Conservation (phyloP, 2,888 invertebrate genomes). For the Apotomis betuletana region DNA sequence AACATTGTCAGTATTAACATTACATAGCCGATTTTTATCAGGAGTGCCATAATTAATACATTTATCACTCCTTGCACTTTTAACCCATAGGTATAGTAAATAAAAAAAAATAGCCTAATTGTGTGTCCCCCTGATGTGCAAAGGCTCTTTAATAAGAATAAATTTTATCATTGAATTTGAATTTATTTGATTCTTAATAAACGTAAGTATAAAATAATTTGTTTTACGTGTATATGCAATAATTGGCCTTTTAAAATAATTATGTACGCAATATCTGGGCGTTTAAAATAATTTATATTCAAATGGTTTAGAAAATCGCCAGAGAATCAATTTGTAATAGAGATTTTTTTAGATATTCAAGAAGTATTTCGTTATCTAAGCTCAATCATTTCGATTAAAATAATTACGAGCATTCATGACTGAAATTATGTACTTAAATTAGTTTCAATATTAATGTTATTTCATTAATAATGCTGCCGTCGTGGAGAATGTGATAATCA, state of each 20-base stretch:
- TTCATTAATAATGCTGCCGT: constrained; percentile 18
- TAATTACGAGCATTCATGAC: constrained; percentile 15
- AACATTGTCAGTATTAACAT: constrained; percentile 67
- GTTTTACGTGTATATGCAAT: too few relatives aligned
- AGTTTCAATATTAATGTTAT: constrained; percentile 1
- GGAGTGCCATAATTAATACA: constrained; percentile 62
- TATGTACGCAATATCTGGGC: too few relatives aligned
- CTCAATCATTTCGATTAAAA: background rate
- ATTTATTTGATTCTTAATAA: too few relatives aligned
- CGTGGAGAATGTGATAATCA: background rate
- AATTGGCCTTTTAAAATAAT: too few relatives aligned
- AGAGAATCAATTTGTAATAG: background rate
- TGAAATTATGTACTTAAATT: constrained; percentile 20
- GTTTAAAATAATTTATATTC: too few relatives aligned
- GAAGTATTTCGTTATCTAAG: background rate
- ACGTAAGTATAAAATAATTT: too few relatives aligned
- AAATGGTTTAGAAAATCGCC: too few relatives aligned
- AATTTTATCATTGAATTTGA: too few relatives aligned
- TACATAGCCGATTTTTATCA: constrained; percentile 49
- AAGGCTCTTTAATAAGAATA: too few relatives aligned
- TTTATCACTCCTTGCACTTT: constrained; percentile 35
- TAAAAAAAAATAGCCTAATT: background rate
- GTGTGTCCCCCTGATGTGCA: too few relatives aligned
- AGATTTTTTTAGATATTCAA: background rate
- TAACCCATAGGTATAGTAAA: background rate